Evolutionary conservation across 2,113 vertebrate genomes (phyloP).

Genomic region (Phaethornis superciliosus): DNA sequence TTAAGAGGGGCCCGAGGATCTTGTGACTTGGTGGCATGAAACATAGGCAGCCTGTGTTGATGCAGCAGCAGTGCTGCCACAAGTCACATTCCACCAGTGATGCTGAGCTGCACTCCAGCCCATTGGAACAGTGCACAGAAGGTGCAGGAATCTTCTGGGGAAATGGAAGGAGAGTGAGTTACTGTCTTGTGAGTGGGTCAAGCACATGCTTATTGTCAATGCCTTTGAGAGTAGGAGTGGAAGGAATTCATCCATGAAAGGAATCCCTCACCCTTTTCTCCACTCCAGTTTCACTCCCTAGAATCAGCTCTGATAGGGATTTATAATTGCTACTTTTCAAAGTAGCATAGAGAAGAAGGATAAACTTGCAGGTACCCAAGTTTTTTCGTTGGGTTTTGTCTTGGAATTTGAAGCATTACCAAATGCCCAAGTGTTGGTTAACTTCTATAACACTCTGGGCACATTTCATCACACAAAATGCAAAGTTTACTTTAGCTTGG

Average conservation of each 20-base stretch:
- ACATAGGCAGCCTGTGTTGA: neutral
- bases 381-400: neutral
- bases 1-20: neutral
- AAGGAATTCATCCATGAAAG: neutral
- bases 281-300: neutral
- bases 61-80: neutral
- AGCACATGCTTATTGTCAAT: neutral
- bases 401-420: neutral
- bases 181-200: neutral
- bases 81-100: neutral
- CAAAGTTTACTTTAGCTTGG: neutral
- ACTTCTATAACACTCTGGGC: neutral
- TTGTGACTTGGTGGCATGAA: neutral
- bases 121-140: rapidly evolving
- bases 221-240: neutral
- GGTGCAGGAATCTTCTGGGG: neutral
- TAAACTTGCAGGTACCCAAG: neutral
- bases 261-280: neutral
- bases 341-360: neutral
- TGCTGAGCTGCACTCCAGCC: neutral
- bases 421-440: neutral
- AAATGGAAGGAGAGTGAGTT: neutral
- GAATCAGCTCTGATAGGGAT: neutral
- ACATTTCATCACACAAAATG: neutral
- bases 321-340: neutral